Evolutionary conservation across 2,797 vertebrate genomes (phyloP).

Genomic region (Enteromius treurensis): DNA sequence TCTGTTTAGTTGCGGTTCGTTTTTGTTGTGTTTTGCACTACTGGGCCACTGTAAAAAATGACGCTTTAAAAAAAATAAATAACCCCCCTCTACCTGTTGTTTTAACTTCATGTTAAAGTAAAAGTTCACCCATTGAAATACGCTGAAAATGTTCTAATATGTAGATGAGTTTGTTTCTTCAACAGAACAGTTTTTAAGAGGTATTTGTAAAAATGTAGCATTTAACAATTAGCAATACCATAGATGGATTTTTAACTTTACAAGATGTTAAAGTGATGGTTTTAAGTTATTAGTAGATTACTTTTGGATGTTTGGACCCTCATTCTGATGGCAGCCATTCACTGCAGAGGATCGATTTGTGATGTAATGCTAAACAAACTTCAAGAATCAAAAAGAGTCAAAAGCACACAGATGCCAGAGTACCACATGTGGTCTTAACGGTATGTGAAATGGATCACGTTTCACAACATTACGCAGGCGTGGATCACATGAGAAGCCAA

Average conservation of each 20-base stretch:
- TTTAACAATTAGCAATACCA: not conserved
- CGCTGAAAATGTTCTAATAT: not conserved
- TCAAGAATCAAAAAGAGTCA: slow-evolving; percentile 3
- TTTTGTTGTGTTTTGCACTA: too few relatives aligned
- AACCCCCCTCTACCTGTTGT: not conserved
- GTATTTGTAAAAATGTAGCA: not conserved
- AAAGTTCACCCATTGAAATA: too few relatives aligned
- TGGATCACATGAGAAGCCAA: slow-evolving; percentile 34
- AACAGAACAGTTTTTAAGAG: not conserved
- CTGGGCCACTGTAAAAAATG: too few relatives aligned
- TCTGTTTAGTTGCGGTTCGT: too few relatives aligned
- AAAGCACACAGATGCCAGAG: slow-evolving; percentile 5
- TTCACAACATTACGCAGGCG: not conserved
- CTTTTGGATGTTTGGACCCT: not conserved
- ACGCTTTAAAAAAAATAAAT: not conserved
- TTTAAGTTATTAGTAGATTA: not conserved
- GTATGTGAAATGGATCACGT: not conserved
- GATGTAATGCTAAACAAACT: not conserved
- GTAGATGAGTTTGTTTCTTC: not conserved
- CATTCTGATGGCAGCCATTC: not conserved
- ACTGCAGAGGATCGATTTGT: not conserved
- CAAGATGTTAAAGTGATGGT: not conserved
- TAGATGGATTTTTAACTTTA: not conserved
- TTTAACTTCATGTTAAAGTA: not conserved
- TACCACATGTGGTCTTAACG: not conserved